Base-by-base conservation (phyloP, 2,797 vertebrate genomes). In the Coendou prehensilis region DNA sequence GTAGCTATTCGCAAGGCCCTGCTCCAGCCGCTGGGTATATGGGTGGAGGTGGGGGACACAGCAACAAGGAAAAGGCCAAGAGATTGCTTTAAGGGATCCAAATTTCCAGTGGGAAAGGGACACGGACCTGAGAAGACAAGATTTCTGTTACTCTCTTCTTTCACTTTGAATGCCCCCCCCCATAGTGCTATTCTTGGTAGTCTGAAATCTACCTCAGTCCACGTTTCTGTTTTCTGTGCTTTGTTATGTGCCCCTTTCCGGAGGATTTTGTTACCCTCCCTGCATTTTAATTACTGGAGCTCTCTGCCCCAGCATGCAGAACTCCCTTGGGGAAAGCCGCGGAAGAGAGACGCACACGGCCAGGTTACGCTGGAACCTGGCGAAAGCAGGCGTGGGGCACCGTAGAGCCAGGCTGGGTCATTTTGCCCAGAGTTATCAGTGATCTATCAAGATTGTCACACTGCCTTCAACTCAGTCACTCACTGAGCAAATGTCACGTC, bases 361-460 rank as follows among this genome's bases (percentile, higher is more conserved):
- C 30, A 6, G 63, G 63, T 33, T 64, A 2, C 0, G 9, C 63
- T 2, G 30, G 1, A 64, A 13, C 67, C 67, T 67, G 59, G n/a
- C 17, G 4, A 9, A 7, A 1, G 17, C 6, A 9, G 59, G 15
- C 17, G 9, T 1, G 6, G 9, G 67, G 4, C 11, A 3, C 64
- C 15, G 3, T 6, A 28, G 41, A 33, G 41, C 45, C 57, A 14
- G 9, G 26, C 14, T 61, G 20, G 3, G 1, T 26, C 30, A 2
- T 64, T 69, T 22, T 50, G 41, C 20, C 2, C 17, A 18, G 5
- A 75, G 15, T 45, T 56, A 61, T 1, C 6, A 69, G 5, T 11
- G 18, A 9, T 41, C 23, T 91, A 37, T 81, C 18, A 61, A 93
- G 50, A 37, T 63, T 56, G 50, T 50, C 79, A 57, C 0, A 0